Base-by-base conservation (phyloP, 2,888 invertebrate genomes). In the Bibio marci region DNA sequence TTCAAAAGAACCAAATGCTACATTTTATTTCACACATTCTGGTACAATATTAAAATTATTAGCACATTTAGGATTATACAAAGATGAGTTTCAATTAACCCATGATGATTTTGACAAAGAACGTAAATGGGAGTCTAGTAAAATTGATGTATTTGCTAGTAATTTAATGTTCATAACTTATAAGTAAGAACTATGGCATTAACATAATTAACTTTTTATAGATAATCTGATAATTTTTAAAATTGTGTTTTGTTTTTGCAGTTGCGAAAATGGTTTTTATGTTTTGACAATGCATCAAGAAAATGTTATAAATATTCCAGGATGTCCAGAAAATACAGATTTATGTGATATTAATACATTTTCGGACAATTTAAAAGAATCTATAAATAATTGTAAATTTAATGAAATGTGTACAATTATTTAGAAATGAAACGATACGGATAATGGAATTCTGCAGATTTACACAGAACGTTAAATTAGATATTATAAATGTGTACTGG, bases 21-120 rank as follows among this genome's bases (percentile, higher is more conserved):
- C 71, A 22, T 72, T 78, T 46, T 76, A 83, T 50, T 87, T 87
- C 53, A 73, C 82, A 1, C 87, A 88, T 60, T 86, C 86, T 2
- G 87, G 87, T 3, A 76, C 85, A 1, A 52, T 87, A 32, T 59
- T 87, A 25, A 88, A 87, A 62, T 56, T 83, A 38, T 52, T 85
- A 35, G 70, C 80, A 1, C 72, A 80, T 49, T 56, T 87, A 45
- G 76, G 77, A 12, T 62, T 88, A 8, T 83, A 78, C 49, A 73
- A 71, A 52, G 82, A 86, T 35, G 52, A 65, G 1, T 44, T 58
- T 3, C 69, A 66, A 22, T 61, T 86, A 34, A 69, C 59, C n/a
- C 71, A 74, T 30, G 60, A 69, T 42, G 60, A 58, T 54, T 64
- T 67, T 22, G 51, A 54, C 28, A 54, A 54, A 37, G 54, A 62